Conservation (phyloP, 2,113 vertebrate species). For the Cathartes aura region DNA sequence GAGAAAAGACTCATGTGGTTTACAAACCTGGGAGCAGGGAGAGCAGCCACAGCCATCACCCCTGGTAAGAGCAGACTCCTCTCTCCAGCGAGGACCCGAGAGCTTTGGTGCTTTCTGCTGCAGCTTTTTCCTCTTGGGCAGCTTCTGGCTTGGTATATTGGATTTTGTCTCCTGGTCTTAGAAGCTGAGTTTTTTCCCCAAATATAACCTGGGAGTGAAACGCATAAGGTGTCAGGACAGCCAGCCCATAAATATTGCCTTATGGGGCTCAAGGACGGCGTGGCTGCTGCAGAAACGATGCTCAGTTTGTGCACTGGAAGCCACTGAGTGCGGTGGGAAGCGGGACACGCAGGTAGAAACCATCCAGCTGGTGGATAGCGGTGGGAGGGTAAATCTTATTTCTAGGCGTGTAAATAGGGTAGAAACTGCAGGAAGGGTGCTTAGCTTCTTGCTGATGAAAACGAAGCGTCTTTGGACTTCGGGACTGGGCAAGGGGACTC, state of each 20-base stretch:
- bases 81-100: background rate
- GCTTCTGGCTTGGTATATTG: background rate
- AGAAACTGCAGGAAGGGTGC: background rate
- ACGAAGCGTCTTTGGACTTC: background rate
- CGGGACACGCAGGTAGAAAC: background rate
- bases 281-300: background rate
- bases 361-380: background rate
- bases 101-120: background rate
- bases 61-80: background rate
- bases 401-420: background rate
- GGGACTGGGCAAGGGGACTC: background rate
- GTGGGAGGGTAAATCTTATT: background rate
- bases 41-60: background rate
- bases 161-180: background rate
- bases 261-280: background rate
- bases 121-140: background rate
- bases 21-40: background rate
- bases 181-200: background rate
- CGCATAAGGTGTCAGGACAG: background rate
- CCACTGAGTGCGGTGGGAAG: too few relatives aligned
- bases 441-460: background rate
- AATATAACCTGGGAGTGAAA: background rate
- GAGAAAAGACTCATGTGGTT: background rate
- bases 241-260: rapidly evolving
- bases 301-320: background rate